phyloP scores from a whole-genome alignment of 2,797 vertebrate genomes.

The Echeneis naucrates region DNA sequence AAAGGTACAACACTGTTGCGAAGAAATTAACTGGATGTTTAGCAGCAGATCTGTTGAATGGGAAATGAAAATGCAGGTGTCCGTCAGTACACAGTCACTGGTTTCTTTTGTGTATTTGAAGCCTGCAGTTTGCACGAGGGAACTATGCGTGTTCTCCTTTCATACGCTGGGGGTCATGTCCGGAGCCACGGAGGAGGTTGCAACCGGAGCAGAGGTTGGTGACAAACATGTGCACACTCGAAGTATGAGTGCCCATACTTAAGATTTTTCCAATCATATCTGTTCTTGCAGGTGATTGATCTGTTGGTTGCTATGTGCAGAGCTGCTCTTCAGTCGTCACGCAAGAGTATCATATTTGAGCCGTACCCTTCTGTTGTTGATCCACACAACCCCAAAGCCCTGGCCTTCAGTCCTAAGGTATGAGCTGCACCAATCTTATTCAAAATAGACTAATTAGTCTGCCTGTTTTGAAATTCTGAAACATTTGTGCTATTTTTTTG shows the following conservation, averaged over 20 bases:
- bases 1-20: conserved; percentile 85
- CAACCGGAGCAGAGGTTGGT: conserved; percentile 93
- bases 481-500: neutral
- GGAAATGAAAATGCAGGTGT: neutral
- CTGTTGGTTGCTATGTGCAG: conserved; percentile 94
- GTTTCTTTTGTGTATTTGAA: conserved; percentile 63
- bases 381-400: conserved; percentile 90
- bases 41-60: neutral
- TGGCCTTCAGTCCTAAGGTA: conserved; percentile 96
- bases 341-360: conserved; percentile 93
- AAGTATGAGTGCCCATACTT: neutral
- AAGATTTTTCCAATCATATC: conserved; percentile 10
- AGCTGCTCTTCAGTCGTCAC: conserved; percentile 91
- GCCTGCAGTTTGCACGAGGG: conserved; percentile 95
- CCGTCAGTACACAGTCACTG: neutral
- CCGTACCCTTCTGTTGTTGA: conserved; percentile 94
- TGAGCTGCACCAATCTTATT: neutral
- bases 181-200: conserved; percentile 91
- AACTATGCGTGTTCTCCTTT: conserved; percentile 96
- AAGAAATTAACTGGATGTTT: neutral
- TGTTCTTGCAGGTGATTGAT: conserved; percentile 88
- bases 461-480: neutral
- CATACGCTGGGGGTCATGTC: conserved; percentile 94
- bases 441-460: neutral
- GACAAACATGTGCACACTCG: neutral